Evolutionary conservation across 2,888 invertebrate genomes (phyloP), one percentile per base, ranked within the genome.

Genomic region (Erannis defoliaria): DNA sequence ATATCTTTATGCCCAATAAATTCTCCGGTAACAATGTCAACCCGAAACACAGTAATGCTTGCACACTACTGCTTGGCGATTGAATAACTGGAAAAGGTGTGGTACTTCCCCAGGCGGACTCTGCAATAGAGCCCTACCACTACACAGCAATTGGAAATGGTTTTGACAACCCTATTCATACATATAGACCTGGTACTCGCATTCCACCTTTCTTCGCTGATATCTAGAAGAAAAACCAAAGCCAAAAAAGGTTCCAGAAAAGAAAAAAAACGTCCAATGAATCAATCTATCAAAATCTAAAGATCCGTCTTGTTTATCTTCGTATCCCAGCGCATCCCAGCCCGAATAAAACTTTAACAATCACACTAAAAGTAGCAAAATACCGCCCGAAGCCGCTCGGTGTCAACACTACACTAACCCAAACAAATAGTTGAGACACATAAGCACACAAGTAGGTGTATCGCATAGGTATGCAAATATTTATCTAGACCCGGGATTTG

Each of bases 371-470:
- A 59, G 63, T 61, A 56, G 48, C 49, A 64, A 65, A 59, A 49
- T 50, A 46, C 49, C 55, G 33, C 62, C 18, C 19, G 33, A 55
- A 67, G 66, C 67, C 58, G 65, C 57, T 45, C 51, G 56, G 40
- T 60, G 62, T 64, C 62, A 62, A 66, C 65, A 70, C 55, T 58
- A 60, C 63, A 64, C 64, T 57, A 58, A 56, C 64, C 66, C 58
- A 63, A 68, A 66, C 57, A 70, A 66, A 68, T 67, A 68, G 66
- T 64, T 59, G 58, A 56, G 62, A 62, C 63, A 62, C 64, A 60
- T 55, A 42, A 53, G 60, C 56, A 67, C 29, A 51, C 51, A 51
- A 50, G 23, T 26, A 68, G 66, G 60, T 63, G 62, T 62, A 62
- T 66, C 64, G 58, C 64, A 55, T 59, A 50, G 57, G 61, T 62